Evolutionary conservation across 2,113 vertebrate genomes (phyloP).

Genomic region (Onychostoma macrolepis): DNA sequence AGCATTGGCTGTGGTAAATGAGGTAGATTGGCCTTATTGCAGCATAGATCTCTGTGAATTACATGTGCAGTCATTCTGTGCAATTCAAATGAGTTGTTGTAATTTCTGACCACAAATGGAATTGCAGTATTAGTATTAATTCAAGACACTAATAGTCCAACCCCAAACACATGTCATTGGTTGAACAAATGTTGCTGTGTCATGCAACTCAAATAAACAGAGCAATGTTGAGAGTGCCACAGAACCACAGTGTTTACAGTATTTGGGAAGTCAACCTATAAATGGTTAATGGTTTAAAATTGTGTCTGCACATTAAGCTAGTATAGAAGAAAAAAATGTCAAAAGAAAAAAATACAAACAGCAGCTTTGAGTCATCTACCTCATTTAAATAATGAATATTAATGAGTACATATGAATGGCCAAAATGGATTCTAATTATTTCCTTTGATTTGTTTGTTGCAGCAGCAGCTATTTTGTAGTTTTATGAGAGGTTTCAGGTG

Average conservation of each 20-base stretch:
- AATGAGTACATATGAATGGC: neutral
- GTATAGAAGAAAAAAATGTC: neutral
- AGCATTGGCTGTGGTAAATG: neutral
- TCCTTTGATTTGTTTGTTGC: slow-evolving; percentile 8
- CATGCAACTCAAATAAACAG: neutral
- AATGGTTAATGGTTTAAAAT: neutral
- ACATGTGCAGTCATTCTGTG: neutral
- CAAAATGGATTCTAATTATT: neutral
- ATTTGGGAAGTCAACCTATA: neutral
- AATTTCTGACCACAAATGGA: neutral
- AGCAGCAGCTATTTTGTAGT: neutral
- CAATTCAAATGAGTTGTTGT: neutral
- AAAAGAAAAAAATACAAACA: neutral
- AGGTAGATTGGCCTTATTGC: neutral
- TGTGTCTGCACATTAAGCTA: neutral
- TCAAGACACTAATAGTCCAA: neutral
- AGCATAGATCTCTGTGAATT: slow-evolving; percentile 2
- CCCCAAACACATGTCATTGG: neutral
- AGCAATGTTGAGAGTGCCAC: neutral
- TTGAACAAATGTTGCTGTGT: neutral
- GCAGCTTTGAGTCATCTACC: neutral
- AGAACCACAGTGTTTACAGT: neutral
- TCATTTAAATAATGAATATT: slow-evolving; percentile 4
- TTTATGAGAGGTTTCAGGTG: neutral
- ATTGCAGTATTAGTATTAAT: neutral